Evolutionary conservation across 2,888 invertebrate genomes (phyloP).

Genomic region (Neoitamus cyanurus): DNA sequence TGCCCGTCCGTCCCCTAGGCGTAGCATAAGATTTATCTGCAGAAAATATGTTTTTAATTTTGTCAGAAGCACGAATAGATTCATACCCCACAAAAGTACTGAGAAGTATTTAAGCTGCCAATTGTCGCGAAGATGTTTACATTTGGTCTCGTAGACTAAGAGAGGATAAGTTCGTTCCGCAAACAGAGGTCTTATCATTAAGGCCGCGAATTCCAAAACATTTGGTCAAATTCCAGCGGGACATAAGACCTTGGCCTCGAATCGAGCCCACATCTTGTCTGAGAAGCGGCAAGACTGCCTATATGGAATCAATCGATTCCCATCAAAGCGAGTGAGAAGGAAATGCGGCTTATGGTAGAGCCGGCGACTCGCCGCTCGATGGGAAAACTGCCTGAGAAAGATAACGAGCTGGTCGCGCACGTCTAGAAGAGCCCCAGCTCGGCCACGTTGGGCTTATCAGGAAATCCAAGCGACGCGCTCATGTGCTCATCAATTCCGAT

Average conservation of each 20-base stretch:
- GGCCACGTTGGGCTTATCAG: not conserved
- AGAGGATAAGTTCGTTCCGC: not conserved
- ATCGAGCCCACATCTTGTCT: not conserved
- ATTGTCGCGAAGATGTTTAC: not conserved
- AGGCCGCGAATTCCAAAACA: not conserved
- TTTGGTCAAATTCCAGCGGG: not conserved
- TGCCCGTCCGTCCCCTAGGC: too few relatives aligned
- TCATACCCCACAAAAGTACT: too few relatives aligned
- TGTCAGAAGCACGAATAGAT: too few relatives aligned
- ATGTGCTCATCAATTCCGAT: not conserved
- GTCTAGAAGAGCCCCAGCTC: not conserved
- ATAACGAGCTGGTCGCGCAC: not conserved
- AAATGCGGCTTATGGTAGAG: not conserved
- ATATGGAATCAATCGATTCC: not conserved
- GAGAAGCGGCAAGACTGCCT: not conserved
- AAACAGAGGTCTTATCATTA: not conserved
- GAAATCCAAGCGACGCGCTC: not conserved
- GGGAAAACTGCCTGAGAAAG: not conserved
- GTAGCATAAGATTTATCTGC: too few relatives aligned
- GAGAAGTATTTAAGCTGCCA: not conserved
- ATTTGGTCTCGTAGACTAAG: not conserved
- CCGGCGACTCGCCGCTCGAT: not conserved
- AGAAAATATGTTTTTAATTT: too few relatives aligned
- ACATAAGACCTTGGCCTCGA: not conserved
- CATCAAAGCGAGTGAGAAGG: not conserved